These are phyloP conservation scores for Danionella cerebrum DNA, from an alignment of 2,113 vertebrate species.

Conservation along the genomic window DNA sequence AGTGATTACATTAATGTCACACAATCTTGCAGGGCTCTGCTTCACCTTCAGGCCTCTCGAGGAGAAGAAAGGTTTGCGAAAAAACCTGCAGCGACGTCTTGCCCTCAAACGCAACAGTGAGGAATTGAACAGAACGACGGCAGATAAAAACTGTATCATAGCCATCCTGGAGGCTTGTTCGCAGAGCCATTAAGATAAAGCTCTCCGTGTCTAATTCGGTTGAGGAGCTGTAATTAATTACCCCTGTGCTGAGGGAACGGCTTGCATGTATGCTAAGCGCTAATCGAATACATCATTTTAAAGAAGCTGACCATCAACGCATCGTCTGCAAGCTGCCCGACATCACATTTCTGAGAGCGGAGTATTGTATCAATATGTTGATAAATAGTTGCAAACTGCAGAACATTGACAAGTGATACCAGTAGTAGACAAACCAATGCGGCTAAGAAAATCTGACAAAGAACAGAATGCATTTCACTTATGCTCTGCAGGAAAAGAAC, in stretches of 20 bases:
- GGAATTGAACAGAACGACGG: conserved; percentile 19
- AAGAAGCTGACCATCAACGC: background rate
- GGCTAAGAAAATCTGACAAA: too few relatives aligned
- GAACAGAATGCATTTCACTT: too few relatives aligned
- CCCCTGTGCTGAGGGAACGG: background rate
- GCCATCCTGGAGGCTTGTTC: background rate
- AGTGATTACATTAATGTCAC: conserved; percentile 8
- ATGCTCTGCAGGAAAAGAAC: too few relatives aligned
- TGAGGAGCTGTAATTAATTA: conserved; percentile 32
- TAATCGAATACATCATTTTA: conserved; percentile 11
- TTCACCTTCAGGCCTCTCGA: conserved; percentile 11
- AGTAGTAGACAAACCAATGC: too few relatives aligned
- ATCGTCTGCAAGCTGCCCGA: background rate
- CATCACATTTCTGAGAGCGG: conserved; percentile 17
- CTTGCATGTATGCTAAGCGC: background rate
- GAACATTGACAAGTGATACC: too few relatives aligned
- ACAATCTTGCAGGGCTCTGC: background rate
- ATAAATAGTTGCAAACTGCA: too few relatives aligned
- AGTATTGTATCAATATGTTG: background rate
- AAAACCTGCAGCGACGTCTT: background rate
- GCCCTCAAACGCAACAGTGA: background rate
- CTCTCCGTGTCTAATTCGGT: conserved; percentile 16
- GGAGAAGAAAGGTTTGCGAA: background rate
- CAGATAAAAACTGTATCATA: background rate
- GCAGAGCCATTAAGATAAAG: conserved; percentile 29